Base-by-base conservation (phyloP, 2,113 vertebrate species). In the Eonycteris spelaea region DNA sequence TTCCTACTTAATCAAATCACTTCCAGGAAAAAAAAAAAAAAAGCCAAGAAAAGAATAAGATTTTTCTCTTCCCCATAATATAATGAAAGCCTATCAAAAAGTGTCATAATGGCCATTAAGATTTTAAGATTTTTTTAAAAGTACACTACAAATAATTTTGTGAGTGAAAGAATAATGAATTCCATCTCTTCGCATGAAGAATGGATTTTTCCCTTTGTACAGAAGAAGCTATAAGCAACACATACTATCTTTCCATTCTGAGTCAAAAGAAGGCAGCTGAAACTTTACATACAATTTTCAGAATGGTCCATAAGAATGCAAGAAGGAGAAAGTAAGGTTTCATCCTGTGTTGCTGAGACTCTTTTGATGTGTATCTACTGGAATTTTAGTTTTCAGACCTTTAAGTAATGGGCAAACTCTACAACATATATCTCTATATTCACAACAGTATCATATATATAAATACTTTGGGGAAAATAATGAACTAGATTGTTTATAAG, bases 1-100 rank as follows among this genome's bases (percentile, higher is more conserved):
- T 96, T 97, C 43, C 45, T 93, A 21, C 35, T 85, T 93, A 95
- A 96, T 59, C n/a, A 95, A 96, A 86, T 91, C 59, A 91, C n/a
- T 85, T 95, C 40, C 45, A 79, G n/a, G n/a, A n/a, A n/a, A 40
- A 40, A 40, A 40, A 40, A 63, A 82, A 95, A 94, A 75, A 55
- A 65, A 1, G 4, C 14, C 5, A 45, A 63, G 48, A 22, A 16
- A 57, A 83, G 85, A 74, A 6, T 33, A 33, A 55, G 13, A 48
- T 83, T 70, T 3, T 73, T 30, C 24, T 35, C 33, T 68, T 15
- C 9, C 28, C 28, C 12, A n/a, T 21, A 78, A 38, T 53, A 65
- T 7, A 83, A 21, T 86, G 48, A 91, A 92, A 48, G 26, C 79
- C 24, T 65, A n/a, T 83, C 48, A 78, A 71, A 78, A 89, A 51